A percentile compares a stretch with the other conserved stretches of the same genome.
phyloP scores from a whole-genome alignment of 1,140 invertebrate genomes.

The Psix sp. region DNA sequence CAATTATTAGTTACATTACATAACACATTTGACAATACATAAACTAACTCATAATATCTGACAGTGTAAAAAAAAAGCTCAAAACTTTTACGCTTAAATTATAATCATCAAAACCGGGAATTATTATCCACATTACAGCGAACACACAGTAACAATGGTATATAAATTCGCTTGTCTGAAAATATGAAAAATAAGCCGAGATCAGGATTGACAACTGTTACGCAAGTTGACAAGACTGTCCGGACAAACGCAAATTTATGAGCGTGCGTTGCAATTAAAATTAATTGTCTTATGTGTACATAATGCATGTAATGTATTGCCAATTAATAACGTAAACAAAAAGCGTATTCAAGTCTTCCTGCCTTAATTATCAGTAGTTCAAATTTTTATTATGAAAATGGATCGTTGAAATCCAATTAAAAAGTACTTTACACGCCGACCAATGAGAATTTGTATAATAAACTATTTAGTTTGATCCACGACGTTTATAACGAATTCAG shows the following conservation, averaged over 20 bases:
- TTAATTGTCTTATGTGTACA: slow-evolving; percentile 39
- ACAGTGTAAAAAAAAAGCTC: no score
- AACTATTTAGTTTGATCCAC: slow-evolving; percentile 31
- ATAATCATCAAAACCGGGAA: no score
- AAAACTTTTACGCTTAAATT: no score
- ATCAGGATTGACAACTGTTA: slow-evolving; percentile 2
- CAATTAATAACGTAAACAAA: slow-evolving; percentile 47
- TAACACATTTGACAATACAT: no score
- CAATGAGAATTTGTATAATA: slow-evolving; percentile 23
- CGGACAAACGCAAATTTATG: slow-evolving; percentile 2
- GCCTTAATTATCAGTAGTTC: slow-evolving; percentile 39
- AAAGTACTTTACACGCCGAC: slow-evolving; percentile 23
- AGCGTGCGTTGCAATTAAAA: slow-evolving; percentile 24
- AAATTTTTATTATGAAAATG: slow-evolving; percentile 37
- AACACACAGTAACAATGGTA: no score
- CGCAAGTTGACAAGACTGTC: neutral
- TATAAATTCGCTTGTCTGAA: no score
- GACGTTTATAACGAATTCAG: slow-evolving; percentile 18
- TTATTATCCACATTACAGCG: no score
- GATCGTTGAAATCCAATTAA: slow-evolving; percentile 42
- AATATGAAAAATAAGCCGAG: neutral
- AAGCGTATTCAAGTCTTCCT: slow-evolving; percentile 31
- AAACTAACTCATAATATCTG: no score
- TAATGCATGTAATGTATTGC: slow-evolving; percentile 36
- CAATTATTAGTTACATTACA: no score